Conservation (phyloP, 2,113 vertebrate species). For the Pelmatolapia mariae region DNA sequence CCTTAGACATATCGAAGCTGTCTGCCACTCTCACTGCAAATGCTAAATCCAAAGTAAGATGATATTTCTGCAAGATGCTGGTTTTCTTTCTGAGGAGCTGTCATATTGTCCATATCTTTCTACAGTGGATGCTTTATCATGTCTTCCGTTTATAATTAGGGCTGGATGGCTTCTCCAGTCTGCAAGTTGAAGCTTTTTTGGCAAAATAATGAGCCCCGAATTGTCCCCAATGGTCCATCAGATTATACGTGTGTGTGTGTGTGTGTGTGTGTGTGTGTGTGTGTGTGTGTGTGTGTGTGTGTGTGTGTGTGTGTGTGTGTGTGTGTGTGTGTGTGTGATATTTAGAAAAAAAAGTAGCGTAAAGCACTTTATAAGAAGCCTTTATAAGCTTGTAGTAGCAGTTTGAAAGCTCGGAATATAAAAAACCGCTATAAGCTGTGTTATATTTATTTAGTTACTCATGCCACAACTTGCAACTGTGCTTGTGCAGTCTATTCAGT, state of each 20-base stretch:
- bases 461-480: accelerated
- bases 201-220: neutral
- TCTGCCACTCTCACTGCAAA: neutral
- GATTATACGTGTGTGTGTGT: neutral
- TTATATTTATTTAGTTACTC: neutral
- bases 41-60: accelerated
- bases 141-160: neutral
- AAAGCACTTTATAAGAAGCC: neutral
- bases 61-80: neutral
- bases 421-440: too few species aligned
- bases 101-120: neutral
- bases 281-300: neutral
- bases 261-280: neutral
- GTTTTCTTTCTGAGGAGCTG: accelerated
- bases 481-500: accelerated
- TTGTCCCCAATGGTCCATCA: accelerated
- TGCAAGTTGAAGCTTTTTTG: neutral
- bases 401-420: neutral
- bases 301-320: neutral
- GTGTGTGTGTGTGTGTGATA: neutral
- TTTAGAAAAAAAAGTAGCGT: accelerated
- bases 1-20: accelerated
- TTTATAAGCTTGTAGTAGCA: accelerated
- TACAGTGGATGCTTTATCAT: neutral
- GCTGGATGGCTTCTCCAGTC: neutral